Evolutionary conservation across 37 sponge, comb jelly and placozoan genomes (phyloP).

Genomic region (Eunapius fragilis): DNA sequence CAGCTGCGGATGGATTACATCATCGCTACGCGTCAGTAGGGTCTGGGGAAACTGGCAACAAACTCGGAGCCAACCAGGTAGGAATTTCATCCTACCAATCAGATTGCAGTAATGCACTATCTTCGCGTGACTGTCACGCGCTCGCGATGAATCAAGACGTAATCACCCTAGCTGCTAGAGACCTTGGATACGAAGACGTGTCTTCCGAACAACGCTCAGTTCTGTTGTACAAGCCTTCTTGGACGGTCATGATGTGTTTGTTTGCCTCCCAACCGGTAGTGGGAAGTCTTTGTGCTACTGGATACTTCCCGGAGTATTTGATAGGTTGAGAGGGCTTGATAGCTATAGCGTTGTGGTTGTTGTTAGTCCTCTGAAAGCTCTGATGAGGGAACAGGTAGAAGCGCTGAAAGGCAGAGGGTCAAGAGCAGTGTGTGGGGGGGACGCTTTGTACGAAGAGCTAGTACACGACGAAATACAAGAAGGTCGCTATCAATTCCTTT

Average conservation of each 20-base stretch:
- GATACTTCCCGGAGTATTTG: constrained; percentile 7
- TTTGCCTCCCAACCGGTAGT: constrained; percentile 15
- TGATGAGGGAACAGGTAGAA: constrained; percentile 10
- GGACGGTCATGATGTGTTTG: constrained; percentile 14
- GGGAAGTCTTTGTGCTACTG: constrained; percentile 24
- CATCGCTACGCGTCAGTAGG: too few relatives aligned
- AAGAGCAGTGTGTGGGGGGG: neutral
- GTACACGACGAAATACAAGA: neutral
- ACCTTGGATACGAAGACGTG: neutral
- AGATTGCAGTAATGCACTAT: too few relatives aligned
- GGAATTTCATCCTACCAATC: too few relatives aligned
- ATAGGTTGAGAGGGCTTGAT: neutral
- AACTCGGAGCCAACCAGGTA: too few relatives aligned
- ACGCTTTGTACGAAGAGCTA: neutral
- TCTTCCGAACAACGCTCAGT: neutral
- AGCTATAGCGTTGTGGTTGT: neutral
- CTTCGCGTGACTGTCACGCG: too few relatives aligned
- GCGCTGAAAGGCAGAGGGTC: neutral
- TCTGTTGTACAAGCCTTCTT: neutral
- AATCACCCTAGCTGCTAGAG: neutral
- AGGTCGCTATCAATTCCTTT: constrained; percentile 1
- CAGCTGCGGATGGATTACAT: too few relatives aligned
- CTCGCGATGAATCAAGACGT: neutral
- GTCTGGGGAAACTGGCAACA: too few relatives aligned
- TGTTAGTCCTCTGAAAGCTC: constrained; percentile 2